phyloP scores from a whole-genome alignment of 2,888 invertebrate genomes.

The Acleris emargana region DNA sequence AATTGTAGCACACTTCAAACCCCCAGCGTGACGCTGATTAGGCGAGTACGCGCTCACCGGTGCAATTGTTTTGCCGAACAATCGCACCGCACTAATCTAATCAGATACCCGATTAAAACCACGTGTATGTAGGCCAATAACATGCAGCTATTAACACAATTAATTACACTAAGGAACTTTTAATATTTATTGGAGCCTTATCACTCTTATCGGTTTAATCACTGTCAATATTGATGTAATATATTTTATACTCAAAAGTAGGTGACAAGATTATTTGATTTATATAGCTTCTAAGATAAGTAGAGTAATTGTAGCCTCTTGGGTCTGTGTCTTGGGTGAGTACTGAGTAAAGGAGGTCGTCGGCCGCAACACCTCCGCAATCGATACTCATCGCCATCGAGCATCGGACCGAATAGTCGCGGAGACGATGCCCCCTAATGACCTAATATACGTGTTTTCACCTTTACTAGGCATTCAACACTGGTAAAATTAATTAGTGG shows the following conservation, averaged over 20 bases:
- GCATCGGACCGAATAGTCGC: constrained; percentile 50
- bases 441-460: constrained; percentile 41
- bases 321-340: constrained; percentile 8
- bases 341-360: constrained; percentile 29
- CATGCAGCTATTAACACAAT: constrained; percentile 4
- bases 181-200: too few species aligned
- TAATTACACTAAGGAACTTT: too few species aligned
- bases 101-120: constrained; percentile 16
- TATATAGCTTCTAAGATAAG: too few species aligned
- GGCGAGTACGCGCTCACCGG: constrained; percentile 17
- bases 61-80: constrained; percentile 30
- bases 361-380: constrained; percentile 57
- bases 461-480: not conserved
- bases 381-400: constrained; percentile 61
- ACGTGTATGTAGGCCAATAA: constrained; percentile 6
- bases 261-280: too few species aligned
- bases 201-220: too few species aligned
- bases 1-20: constrained; percentile 4
- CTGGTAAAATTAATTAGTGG: not conserved
- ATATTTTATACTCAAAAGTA: too few species aligned
- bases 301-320: constrained; percentile 9
- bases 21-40: constrained; percentile 29
- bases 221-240: too few species aligned
- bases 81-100: constrained; percentile 27
- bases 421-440: constrained; percentile 56